Percentiles rank a stretch among this genome's conserved stretches.
Conservation (phyloP, 2,113 vertebrate genomes). For the Meles meles region DNA sequence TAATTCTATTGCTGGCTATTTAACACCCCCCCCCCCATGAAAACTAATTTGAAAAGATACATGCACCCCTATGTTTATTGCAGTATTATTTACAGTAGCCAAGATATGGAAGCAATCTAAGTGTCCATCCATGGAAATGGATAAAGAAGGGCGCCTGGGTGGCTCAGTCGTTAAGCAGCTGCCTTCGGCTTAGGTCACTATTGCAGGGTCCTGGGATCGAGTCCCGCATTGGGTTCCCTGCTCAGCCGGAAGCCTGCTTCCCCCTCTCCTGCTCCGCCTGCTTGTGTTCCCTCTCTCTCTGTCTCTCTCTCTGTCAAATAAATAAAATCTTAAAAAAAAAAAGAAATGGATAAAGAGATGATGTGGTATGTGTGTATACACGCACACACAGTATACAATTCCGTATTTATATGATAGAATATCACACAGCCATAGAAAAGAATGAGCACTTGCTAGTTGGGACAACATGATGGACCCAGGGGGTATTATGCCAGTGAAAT, state of each 20-base stretch:
- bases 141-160: background rate
- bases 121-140: background rate
- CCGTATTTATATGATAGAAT: background rate
- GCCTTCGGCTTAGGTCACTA: no score
- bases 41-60: background rate
- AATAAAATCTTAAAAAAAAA: no score
- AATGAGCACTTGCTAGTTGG: background rate
- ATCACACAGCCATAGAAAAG: background rate
- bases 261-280: no score
- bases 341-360: background rate
- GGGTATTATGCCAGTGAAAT: background rate
- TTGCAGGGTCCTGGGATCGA: no score
- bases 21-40: background rate
- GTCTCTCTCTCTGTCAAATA: no score
- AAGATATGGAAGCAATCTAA: background rate
- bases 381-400: background rate
- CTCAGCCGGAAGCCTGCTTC: no score
- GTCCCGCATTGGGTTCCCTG: no score
- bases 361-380: background rate
- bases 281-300: no score
- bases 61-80: background rate
- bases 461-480: background rate
- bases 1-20: background rate
- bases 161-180: no score
- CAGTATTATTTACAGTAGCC: background rate